Conservation (phyloP, 2,113 vertebrate species). For the Aspiorhynchus laticeps region DNA sequence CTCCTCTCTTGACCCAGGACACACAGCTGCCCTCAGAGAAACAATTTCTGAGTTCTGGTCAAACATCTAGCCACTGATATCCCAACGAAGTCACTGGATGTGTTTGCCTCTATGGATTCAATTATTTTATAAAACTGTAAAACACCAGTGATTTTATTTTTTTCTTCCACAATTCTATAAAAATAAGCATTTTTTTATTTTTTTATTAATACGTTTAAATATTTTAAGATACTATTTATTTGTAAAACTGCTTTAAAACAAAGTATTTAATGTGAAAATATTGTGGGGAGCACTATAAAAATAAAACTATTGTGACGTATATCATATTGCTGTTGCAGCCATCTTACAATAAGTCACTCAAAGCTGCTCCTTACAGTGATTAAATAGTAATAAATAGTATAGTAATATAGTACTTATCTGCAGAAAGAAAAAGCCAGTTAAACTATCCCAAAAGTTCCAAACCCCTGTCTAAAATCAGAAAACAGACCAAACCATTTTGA, state of each 20-base stretch:
- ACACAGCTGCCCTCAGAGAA: constrained; percentile 52
- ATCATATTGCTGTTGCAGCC: not conserved
- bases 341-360: not conserved
- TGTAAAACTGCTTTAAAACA: not conserved
- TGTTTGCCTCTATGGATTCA: not conserved
- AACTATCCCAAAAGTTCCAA: not conserved
- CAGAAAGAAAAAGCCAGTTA: not conserved
- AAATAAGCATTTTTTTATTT: not conserved
- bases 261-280: not conserved
- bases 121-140: not conserved
- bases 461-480: not conserved
- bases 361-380: not conserved
- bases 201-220: not conserved
- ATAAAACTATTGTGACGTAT: not conserved
- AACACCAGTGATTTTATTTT: not conserved
- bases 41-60: not conserved
- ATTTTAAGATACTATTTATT: not conserved
- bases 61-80: not conserved
- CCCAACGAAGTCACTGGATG: not conserved
- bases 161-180: not conserved
- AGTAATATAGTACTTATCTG: not conserved
- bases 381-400: not conserved
- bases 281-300: not conserved
- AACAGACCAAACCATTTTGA: not conserved
- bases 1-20: constrained; percentile 61